Conservation (phyloP, 2,113 vertebrate species). For the Candoia aspera region DNA sequence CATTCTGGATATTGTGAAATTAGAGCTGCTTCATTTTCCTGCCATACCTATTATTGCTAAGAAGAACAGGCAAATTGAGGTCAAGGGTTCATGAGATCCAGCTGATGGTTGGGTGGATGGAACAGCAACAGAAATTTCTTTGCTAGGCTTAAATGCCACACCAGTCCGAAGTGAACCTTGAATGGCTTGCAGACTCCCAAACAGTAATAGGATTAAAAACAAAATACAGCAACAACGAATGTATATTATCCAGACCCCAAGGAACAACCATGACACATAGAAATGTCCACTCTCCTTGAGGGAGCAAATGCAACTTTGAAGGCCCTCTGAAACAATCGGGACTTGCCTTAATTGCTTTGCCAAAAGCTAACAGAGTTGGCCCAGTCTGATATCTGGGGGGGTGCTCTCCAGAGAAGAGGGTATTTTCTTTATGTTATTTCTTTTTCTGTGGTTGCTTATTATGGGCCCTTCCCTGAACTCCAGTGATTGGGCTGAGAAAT, state of each 20-base stretch:
- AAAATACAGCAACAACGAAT: neutral
- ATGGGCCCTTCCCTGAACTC: neutral
- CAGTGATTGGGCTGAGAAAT: neutral
- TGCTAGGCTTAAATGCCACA: neutral
- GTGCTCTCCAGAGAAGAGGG: neutral
- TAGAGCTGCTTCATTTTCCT: neutral
- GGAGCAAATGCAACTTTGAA: neutral
- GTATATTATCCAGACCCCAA: neutral
- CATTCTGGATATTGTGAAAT: neutral
- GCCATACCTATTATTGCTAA: neutral
- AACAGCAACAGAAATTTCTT: neutral
- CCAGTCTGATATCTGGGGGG: neutral
- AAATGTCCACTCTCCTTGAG: neutral
- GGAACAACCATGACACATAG: neutral
- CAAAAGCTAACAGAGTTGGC: neutral
- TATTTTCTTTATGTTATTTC: neutral
- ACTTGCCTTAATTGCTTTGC: neutral
- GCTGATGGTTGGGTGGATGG: neutral
- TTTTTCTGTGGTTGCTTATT: neutral
- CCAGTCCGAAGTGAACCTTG: neutral
- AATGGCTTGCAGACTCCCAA: neutral
- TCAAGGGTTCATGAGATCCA: neutral
- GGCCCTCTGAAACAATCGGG: neutral
- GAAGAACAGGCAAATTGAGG: neutral
- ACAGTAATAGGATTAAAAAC: neutral